Percentiles rank a stretch among this genome's conserved stretches.
These are phyloP conservation scores for Neoscelio sp. DNA, from an alignment of 2,888 invertebrate species.

Conservation along the genomic window DNA sequence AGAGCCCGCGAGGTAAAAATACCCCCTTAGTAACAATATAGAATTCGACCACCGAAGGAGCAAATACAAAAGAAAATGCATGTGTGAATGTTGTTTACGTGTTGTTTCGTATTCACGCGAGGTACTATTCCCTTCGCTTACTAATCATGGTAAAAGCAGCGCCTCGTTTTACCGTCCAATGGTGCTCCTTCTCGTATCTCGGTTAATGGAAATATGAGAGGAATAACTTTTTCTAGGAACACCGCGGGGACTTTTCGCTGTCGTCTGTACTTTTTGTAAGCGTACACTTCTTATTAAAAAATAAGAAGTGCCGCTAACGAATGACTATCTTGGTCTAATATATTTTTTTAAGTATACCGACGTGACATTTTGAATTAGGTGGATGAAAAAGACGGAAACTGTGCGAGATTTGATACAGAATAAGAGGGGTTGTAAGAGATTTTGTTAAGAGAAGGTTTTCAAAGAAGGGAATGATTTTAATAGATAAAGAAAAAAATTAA, in stretches of 20 bases:
- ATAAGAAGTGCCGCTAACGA: too few species aligned
- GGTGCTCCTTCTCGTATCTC: slow-evolving; percentile 68
- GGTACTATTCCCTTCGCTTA: slow-evolving; percentile 75
- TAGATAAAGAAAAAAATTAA: too few species aligned
- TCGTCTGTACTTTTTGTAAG: background rate
- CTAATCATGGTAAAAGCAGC: slow-evolving; percentile 80
- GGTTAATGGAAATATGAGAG: slow-evolving; percentile 79
- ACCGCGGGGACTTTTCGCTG: slow-evolving; percentile 65
- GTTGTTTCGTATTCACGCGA: slow-evolving; percentile 63
- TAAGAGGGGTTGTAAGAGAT: too few species aligned
- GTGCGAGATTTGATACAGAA: too few species aligned
- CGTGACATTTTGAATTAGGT: too few species aligned
- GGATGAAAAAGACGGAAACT: too few species aligned
- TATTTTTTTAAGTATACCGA: too few species aligned
- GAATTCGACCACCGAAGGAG: slow-evolving; percentile 33
- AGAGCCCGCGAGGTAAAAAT: too few species aligned
- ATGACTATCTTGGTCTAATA: too few species aligned
- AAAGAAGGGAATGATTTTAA: too few species aligned
- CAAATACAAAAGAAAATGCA: slow-evolving; percentile 48
- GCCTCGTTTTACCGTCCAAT: slow-evolving; percentile 58
- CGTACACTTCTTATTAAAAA: too few species aligned
- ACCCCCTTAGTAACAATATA: slow-evolving; percentile 52
- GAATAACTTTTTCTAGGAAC: slow-evolving; percentile 73
- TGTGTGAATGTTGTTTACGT: slow-evolving; percentile 66
- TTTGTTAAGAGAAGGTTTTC: too few species aligned